Conservation (phyloP, 2,113 vertebrate species). For the Leptosomus discolor region DNA sequence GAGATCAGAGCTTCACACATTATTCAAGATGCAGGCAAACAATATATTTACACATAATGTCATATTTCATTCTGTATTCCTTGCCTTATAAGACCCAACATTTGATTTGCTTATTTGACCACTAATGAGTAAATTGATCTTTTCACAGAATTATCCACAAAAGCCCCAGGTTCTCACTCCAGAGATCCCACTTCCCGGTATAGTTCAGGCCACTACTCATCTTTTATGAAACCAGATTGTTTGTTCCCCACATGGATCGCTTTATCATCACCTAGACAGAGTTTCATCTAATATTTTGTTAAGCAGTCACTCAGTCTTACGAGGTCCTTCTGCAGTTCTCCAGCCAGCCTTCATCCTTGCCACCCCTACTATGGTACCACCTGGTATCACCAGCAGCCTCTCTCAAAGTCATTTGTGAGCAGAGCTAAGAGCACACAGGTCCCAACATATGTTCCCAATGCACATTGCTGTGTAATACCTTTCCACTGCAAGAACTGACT, state of each 20-base stretch:
- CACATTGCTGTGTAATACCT: background rate
- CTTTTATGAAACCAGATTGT: background rate
- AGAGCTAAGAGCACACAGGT: background rate
- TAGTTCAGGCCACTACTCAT: background rate
- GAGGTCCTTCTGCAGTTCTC: background rate
- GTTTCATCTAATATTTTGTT: background rate
- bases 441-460: too few species aligned
- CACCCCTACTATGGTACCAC: background rate
- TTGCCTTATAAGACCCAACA: background rate
- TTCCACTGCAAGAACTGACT: background rate
- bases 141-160: background rate
- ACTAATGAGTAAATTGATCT: background rate
- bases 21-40: background rate
- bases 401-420: background rate
- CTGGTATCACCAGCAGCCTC: background rate
- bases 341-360: background rate
- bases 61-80: background rate
- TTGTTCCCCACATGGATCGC: background rate
- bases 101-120: background rate
- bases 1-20: background rate
- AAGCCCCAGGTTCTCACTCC: background rate
- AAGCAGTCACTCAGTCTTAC: background rate
- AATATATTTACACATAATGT: background rate
- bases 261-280: background rate
- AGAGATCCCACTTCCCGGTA: background rate